A percentile compares a stretch with the other conserved stretches of the same genome.
Evolutionary conservation across 2,113 vertebrate genomes (phyloP).

Genomic region (Myxocyprinus asiaticus): DNA sequence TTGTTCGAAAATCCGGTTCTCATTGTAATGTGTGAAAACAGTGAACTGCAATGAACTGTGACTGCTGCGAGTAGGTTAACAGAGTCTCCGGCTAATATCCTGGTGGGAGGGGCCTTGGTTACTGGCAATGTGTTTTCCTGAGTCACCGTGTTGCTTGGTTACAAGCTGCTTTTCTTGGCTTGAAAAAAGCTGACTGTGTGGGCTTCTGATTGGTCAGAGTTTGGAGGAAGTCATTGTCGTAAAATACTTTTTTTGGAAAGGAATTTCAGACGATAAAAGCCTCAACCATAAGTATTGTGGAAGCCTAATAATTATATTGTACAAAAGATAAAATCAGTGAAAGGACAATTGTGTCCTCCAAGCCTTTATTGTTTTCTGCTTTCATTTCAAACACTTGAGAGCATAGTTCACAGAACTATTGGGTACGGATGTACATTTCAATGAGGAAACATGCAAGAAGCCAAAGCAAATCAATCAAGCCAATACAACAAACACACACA

Average conservation of each 20-base stretch:
- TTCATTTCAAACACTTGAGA: conserved; percentile 47
- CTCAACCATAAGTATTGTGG: too few species aligned
- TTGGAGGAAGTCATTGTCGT: conserved; percentile 6
- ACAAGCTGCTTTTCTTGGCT: conserved; percentile 40
- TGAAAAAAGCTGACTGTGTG: not conserved
- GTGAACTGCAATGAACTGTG: not conserved
- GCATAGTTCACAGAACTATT: conserved; percentile 58
- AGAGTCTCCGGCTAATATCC: conserved; percentile 43
- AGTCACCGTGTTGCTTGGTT: conserved; percentile 50
- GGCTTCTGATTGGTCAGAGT: conserved; percentile 37
- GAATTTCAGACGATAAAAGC: too few species aligned
- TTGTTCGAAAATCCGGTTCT: not conserved
- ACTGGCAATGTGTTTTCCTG: conserved; percentile 30
- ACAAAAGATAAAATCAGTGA: not conserved
- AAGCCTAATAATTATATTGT: conserved; percentile 10
- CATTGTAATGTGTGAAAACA: not conserved
- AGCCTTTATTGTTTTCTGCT: conserved; percentile 35
- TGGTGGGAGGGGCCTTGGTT: conserved; percentile 37
- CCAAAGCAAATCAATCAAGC: conserved; percentile 41
- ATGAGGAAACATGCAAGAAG: conserved; percentile 61
- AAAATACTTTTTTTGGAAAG: not conserved
- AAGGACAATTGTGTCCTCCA: not conserved
- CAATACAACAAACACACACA: conserved; percentile 33
- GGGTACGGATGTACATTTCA: conserved; percentile 46
- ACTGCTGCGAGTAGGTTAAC: not conserved